Evolutionary conservation across 92 coral and sea anemone genomes (phyloP), one percentile per base, ranked within the genome.

Genomic region (Porites divaricata): DNA sequence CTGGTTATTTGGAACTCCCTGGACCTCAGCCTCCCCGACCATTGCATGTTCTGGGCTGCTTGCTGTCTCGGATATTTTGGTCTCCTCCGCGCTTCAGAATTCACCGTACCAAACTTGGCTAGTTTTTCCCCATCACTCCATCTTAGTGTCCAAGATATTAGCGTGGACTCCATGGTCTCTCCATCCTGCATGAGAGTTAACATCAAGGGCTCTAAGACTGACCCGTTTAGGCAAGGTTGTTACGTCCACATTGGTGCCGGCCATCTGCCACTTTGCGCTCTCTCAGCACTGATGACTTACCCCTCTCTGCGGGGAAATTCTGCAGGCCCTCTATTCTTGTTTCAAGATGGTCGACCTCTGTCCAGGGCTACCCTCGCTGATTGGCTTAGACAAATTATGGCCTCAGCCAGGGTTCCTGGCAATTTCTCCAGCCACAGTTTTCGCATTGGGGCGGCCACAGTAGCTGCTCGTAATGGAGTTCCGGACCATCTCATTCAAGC

Each of bases 21-120:
- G 82, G 12, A 7, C 50, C 13, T 49, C 83, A 0, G 14, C 67
- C 15, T n/a, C 57, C 11, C 28, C n/a, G 1, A 72, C 35, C 35
- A 26, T 1, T 26, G 35, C 35, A 26, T 26, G 35, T 26, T 26
- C 2, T 26, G 35, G 35, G 79, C 84, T 13, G 85, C 89, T 5
- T 83, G 91, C 58, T 22, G 72, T 41, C 74, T 88, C 9, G 91
- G 82, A 8, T 85, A 59, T 57, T 89, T 84, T 73, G 83, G 92
- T 0, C 81, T 89, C 23, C 59, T 89, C 63, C n/a, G 1, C 35
- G 35, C 35, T 1, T 26, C 35, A 26, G 35, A 26, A 26, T 26
- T 26, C 35, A 26, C 35, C 1, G 35, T 26, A 26, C 35, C 35
- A 26, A 1, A 26, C 35, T 2, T 26, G 35, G 35, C 35, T 26